phyloP scores from a whole-genome alignment of 2,113 vertebrate species.

The Colistium nudipinnis region DNA sequence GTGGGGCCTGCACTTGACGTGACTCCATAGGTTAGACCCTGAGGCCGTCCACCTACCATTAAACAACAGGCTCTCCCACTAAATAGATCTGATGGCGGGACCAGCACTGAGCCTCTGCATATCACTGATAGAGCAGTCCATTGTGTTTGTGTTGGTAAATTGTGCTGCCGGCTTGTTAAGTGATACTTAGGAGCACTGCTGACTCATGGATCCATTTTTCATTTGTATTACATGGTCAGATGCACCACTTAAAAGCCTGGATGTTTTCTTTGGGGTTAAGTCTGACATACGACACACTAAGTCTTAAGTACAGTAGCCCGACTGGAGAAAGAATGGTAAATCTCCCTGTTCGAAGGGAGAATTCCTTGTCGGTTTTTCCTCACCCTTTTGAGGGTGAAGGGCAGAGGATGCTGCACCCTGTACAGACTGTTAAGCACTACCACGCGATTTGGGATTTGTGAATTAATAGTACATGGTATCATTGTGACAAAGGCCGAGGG shows the following conservation, averaged over 20 bases:
- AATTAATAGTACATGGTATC: too few relatives aligned
- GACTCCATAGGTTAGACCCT: neutral
- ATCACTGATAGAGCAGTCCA: conserved; percentile 41
- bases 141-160: conserved; percentile 32
- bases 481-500: too few relatives aligned
- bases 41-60: conserved; percentile 22
- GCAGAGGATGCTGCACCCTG: too few relatives aligned
- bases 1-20: neutral
- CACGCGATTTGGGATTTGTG: too few relatives aligned
- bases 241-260: conserved; percentile 9
- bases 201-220: conserved; percentile 60
- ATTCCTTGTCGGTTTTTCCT: too few relatives aligned
- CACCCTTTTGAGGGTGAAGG: too few relatives aligned
- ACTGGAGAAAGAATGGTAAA: too few relatives aligned
- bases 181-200: conserved; percentile 62
- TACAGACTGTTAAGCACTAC: too few relatives aligned
- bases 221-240: conserved; percentile 43
- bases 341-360: too few relatives aligned
- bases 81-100: conserved; percentile 31
- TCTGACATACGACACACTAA: neutral
- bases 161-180: conserved; percentile 51
- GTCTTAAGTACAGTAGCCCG: conserved; percentile 2
- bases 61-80: conserved; percentile 21
- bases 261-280: conserved; percentile 14
- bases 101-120: conserved; percentile 43